Evolutionary conservation across 1,140 invertebrate genomes (phyloP), one percentile per base, ranked within the genome.

Genomic region (Drosophila pseudoananassae): DNA sequence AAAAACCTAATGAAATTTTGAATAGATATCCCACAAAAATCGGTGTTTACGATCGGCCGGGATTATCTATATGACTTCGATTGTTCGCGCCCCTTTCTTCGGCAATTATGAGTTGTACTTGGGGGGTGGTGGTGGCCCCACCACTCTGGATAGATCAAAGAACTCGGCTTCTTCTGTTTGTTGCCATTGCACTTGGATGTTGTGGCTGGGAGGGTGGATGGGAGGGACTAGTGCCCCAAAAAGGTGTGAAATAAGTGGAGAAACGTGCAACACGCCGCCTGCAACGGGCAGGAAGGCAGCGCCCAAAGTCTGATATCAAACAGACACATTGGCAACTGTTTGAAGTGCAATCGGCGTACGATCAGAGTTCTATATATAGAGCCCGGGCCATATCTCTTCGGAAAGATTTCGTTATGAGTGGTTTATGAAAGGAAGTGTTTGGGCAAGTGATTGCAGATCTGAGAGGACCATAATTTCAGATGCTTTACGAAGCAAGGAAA

Each of bases 301-400:
- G 68, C 81, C 12, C 54, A 82, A 74, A 75, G 82, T 85, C 82
- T 85, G 82, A 85, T 87, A 87, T 85, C 82, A 85, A 85, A 85
- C 82, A 85, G 82, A 85, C 82, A 82, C 82, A 46, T 85, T 85
- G 82, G 82, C 82, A 85, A 87, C 82, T 85, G 82, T 85, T 85
- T 85, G 82, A 85, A 85, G 82, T 85, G 82, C 77, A 87, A 72
- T 87, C 82, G 65, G 58, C 65, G 72, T 50, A 63, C 73, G 79
- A 83, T 75, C 63, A 47, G 29, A 12, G 54, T 49, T 47, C 65
- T 69, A 69, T 69, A 68, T 72, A 43, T 51, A 57, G n/a, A 57
- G n/a, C n/a, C 40, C 40, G 9, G 14, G 9, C 36, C 20, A 31
- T 50, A 51, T 17, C 45, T 14, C 29, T 25, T n/a, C 14, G 12